Base-by-base conservation (phyloP, 2,113 vertebrate genomes). In the Donacobius atricapilla region DNA sequence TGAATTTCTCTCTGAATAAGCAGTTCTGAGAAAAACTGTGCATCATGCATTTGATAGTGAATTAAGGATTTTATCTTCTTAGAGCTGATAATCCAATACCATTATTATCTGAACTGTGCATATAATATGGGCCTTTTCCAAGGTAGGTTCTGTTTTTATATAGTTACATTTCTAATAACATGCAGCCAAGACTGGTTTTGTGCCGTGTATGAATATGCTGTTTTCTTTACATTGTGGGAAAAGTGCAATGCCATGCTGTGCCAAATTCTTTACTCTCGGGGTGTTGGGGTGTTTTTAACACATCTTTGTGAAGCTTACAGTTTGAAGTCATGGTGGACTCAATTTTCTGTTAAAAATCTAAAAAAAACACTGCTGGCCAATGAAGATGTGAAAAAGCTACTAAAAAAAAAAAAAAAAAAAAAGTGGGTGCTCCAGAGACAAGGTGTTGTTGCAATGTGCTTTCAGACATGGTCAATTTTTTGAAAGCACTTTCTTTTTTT, bases 81-180 rank as follows among this genome's bases (percentile, higher is more conserved):
- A 44, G 31, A 89, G 15, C 35, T 64, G 17, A 15, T n/a, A 57
- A 68, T 72, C 18, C 50, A 92, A 56, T 7, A 4, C 23, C n/a
- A n/a, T 82, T 79, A 53, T 61, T 75, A 76, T 68, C 63, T 93
- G 40, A 87, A 91, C n/a, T 10, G 13, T 61, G 73, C n/a, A 70
- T 64, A 8, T 57, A 40, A 15, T 39, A 22, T 42, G 47, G 13
- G 18, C 27, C 17, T 50, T 79, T 72, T 60, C 33, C 70, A 64
- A 76, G 47, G 13, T 47, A 61, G 54, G 5, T 60, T 80, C 39
- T 68, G 14, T 20, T 79, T 68, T 76, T 39, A 40, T 31, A 22
- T 16, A 51, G 14, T 71, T 84, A n/a, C 8, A 24, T 82, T 76
- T 79, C 57, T 45, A 78, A 89, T 91, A 82, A 53, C 22, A 70